phyloP scores from a whole-genome alignment of 1,140 invertebrate species.

The Drosophila micromelanica region DNA sequence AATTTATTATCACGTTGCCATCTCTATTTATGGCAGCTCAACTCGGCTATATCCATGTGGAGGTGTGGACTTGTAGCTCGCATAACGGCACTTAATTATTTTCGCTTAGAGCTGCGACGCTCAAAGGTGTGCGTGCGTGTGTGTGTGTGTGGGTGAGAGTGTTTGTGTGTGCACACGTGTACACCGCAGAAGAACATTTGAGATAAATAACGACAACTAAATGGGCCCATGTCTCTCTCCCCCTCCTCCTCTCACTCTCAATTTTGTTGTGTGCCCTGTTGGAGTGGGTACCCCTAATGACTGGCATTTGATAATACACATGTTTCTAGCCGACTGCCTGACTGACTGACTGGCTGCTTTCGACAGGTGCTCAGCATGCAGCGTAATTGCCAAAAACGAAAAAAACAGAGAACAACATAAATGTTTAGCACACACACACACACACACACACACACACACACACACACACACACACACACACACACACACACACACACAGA shows the following conservation, averaged over 20 bases:
- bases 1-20: constrained; percentile 47
- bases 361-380: constrained; percentile 66
- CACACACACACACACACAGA: background rate
- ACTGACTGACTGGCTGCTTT: constrained; percentile 17
- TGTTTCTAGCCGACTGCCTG: constrained; percentile 44
- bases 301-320: constrained; percentile 79
- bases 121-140: background rate
- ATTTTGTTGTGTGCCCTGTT: background rate
- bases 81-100: constrained; percentile 74
- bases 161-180: constrained; percentile 63
- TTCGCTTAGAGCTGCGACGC: constrained; percentile 46
- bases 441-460: background rate
- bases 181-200: constrained; percentile 61
- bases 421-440: constrained; percentile 27
- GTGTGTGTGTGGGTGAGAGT: background rate
- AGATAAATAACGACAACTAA: constrained; percentile 69
- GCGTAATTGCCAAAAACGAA: constrained; percentile 70
- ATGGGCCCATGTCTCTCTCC: constrained; percentile 3
- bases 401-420: constrained; percentile 27
- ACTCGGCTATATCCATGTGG: constrained; percentile 12
- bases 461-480: constrained; percentile 22
- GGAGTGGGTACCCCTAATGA: constrained; percentile 58
- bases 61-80: constrained; percentile 61
- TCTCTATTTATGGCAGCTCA: constrained; percentile 37
- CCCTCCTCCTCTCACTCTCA: background rate